Conservation (phyloP, 2,113 vertebrate genomes). For the Oenanthe melanoleuca region DNA sequence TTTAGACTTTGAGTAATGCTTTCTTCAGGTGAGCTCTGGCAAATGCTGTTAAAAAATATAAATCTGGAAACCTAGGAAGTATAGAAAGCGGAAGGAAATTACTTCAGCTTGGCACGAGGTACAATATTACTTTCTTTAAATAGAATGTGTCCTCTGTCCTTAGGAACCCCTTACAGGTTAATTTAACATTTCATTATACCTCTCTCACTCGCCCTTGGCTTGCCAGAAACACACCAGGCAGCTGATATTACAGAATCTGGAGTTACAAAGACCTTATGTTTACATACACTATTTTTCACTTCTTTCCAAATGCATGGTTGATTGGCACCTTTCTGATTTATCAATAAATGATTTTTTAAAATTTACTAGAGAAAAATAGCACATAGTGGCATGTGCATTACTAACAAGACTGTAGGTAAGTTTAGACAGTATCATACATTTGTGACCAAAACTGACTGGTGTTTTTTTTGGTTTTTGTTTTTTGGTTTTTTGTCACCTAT, state of each 20-base stretch:
- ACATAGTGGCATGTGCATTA: neutral
- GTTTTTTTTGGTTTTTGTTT: too few species aligned
- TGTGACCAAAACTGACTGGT: neutral
- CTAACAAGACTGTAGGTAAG: neutral
- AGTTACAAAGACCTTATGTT: conserved; percentile 65
- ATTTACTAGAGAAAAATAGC: neutral
- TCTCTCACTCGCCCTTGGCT: conserved; percentile 38
- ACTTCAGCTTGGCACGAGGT: conserved; percentile 75
- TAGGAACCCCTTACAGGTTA: conserved; percentile 43
- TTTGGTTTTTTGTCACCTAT: neutral
- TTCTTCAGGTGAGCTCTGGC: conserved; percentile 75
- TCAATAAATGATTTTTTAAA: neutral
- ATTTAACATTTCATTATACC: conserved; percentile 67
- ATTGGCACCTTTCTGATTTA: conserved; percentile 39
- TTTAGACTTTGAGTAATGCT: conserved; percentile 72
- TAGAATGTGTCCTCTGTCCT: conserved; percentile 79
- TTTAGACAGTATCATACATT: neutral
- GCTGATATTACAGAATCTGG: conserved; percentile 9
- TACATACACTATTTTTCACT: neutral
- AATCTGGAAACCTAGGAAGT: conserved; percentile 74
- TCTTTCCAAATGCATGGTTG: neutral
- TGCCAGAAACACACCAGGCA: neutral
- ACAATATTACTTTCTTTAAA: conserved; percentile 80
- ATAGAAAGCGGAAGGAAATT: conserved; percentile 78
- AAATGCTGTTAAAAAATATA: conserved; percentile 69